Conservation (phyloP, 1,140 invertebrate species). For the Drosophila elegans region DNA sequence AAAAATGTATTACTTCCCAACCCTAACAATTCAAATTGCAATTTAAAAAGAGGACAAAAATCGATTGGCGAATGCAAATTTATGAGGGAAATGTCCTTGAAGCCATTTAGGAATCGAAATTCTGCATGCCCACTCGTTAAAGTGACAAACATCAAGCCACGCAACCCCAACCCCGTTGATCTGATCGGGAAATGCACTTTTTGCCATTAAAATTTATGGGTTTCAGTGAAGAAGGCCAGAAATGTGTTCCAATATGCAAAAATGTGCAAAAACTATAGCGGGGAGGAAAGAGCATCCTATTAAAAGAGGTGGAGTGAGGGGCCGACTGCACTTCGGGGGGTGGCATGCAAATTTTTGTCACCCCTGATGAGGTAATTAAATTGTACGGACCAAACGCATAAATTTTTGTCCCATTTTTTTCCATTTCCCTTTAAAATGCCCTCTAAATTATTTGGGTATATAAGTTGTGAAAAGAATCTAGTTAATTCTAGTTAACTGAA, state of each 20-base stretch:
- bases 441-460: not conserved
- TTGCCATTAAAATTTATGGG: conserved; percentile 81
- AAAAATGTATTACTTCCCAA: not conserved
- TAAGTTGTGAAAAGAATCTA: not conserved
- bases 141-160: conserved; percentile 53
- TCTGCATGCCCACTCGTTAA: conserved; percentile 80
- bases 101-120: conserved; percentile 73
- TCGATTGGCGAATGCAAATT: conserved; percentile 46
- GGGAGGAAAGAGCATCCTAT: conserved; percentile 16
- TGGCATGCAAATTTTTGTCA: conserved; percentile 71
- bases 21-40: conserved; percentile 49
- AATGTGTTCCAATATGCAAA: conserved; percentile 53
- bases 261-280: conserved; percentile 38
- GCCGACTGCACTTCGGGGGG: conserved; percentile 43
- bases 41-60: conserved; percentile 54
- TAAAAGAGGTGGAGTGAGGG: conserved; percentile 4
- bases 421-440: conserved; percentile 15
- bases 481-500: no score
- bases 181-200: conserved; percentile 59
- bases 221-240: conserved; percentile 6
- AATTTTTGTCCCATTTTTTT: conserved; percentile 53
- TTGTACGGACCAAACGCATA: conserved; percentile 31
- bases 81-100: conserved; percentile 60
- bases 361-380: conserved; percentile 70
- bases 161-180: conserved; percentile 4